Conservation (phyloP, 2,888 invertebrate species). For the Chesias legatella region DNA sequence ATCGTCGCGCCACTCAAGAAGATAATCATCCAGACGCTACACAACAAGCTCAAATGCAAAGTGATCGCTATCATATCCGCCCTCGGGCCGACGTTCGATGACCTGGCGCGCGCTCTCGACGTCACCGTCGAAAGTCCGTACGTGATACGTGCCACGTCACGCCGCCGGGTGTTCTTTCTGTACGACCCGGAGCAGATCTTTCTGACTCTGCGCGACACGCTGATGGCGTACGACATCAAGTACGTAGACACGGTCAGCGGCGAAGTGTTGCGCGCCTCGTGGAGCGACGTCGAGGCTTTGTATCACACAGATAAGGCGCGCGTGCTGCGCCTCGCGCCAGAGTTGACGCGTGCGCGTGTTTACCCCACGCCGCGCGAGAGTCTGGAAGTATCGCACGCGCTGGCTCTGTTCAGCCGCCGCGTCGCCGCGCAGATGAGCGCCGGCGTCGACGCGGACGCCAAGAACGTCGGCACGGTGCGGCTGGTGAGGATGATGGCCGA, state of each 20-base stretch:
- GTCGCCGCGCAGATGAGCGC: slow-evolving; percentile 11
- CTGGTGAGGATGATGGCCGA: slow-evolving; percentile 8
- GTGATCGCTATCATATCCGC: slow-evolving; percentile 10
- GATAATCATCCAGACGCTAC: neutral
- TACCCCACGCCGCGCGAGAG: slow-evolving; percentile 7
- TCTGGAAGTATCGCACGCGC: slow-evolving; percentile 4
- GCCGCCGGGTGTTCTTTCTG: slow-evolving; percentile 12
- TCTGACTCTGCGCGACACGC: slow-evolving; percentile 15
- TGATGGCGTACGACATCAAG: slow-evolving; percentile 14
- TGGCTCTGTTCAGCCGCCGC: slow-evolving; percentile 7
- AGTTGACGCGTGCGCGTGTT: slow-evolving; percentile 6
- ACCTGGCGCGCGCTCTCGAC: slow-evolving; percentile 8
- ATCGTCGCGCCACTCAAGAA: slow-evolving; percentile 8
- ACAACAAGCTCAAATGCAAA: neutral
- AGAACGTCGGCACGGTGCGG: slow-evolving; percentile 10
- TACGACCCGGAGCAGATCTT: slow-evolving; percentile 20
- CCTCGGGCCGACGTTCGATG: slow-evolving; percentile 14
- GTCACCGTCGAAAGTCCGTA: slow-evolving; percentile 8
- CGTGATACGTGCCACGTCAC: neutral
- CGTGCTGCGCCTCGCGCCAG: slow-evolving; percentile 5
- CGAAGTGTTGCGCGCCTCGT: slow-evolving; percentile 8
- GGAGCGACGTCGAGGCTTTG: slow-evolving; percentile 10
- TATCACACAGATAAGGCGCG: slow-evolving; percentile 3
- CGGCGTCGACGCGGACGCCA: neutral
- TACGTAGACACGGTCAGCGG: slow-evolving; percentile 3